These are phyloP conservation scores for Pedionomus torquatus DNA, from an alignment of 2,113 vertebrate genomes.

Conservation along the genomic window DNA sequence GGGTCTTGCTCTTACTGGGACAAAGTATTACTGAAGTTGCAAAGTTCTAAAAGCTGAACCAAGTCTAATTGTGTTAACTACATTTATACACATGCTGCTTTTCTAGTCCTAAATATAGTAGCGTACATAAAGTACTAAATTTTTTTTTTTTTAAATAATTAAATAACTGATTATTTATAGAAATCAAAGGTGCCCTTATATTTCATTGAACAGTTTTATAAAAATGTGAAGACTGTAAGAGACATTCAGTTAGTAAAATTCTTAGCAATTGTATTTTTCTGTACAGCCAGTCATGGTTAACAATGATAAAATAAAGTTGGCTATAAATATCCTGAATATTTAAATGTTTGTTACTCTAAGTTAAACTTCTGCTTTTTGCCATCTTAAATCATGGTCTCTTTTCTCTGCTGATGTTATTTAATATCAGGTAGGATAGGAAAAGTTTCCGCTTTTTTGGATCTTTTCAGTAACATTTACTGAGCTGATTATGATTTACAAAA, in stretches of 20 bases:
- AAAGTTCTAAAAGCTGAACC: not conserved
- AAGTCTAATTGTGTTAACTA: not conserved
- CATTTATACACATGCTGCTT: not conserved
- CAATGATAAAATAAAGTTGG: not conserved
- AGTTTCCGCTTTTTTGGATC: not conserved
- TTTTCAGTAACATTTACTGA: not conserved
- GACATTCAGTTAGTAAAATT: not conserved
- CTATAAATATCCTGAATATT: not conserved
- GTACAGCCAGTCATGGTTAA: not conserved
- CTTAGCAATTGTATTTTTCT: not conserved
- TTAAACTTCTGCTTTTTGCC: not conserved
- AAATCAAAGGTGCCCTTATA: not conserved
- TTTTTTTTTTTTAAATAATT: too few relatives aligned
- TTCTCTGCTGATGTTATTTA: not conserved
- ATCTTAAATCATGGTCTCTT: not conserved
- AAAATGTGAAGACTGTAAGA: not conserved
- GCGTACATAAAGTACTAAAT: not conserved
- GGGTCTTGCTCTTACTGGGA: not conserved
- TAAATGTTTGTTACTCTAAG: not conserved
- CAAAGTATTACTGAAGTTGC: not conserved
- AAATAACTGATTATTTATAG: not conserved
- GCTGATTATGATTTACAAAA: not conserved
- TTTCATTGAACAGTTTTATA: not conserved
- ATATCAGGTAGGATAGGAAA: not conserved
- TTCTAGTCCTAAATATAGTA: not conserved